Percentiles rank a stretch among this genome's conserved stretches.
Conservation (phyloP, 2,113 vertebrate genomes). For the Rostratula benghalensis region DNA sequence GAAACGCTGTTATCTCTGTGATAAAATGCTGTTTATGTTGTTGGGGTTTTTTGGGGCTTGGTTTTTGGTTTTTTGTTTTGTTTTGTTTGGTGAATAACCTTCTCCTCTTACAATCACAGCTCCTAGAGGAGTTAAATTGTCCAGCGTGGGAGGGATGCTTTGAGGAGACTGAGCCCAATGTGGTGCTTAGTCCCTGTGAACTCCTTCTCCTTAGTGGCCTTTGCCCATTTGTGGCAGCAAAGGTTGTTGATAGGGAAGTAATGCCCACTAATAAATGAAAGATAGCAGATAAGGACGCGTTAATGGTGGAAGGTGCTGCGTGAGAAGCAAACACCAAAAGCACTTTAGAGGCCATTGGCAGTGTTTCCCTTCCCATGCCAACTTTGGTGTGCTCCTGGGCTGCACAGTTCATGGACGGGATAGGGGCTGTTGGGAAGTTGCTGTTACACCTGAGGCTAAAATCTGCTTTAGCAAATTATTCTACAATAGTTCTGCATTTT, state of each 20-base stretch:
- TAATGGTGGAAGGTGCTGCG: background rate
- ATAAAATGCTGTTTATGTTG: background rate
- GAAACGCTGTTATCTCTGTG: background rate
- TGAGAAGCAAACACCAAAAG: background rate
- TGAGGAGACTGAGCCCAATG: background rate
- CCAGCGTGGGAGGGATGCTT: background rate
- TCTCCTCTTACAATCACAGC: background rate
- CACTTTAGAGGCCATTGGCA: background rate
- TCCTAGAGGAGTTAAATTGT: background rate
- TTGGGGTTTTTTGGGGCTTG: no score
- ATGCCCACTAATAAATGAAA: background rate
- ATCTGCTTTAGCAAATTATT: background rate
- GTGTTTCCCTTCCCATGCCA: background rate
- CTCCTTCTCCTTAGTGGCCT: background rate
- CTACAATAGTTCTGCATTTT: background rate
- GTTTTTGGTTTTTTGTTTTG: no score
- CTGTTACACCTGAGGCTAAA: background rate
- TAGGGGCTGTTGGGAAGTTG: background rate
- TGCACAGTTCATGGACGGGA: background rate
- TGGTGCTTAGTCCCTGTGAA: background rate
- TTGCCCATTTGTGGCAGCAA: rapidly evolving
- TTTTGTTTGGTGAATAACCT: background rate
- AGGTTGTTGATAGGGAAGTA: slow-evolving; percentile 13
- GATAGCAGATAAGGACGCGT: background rate
- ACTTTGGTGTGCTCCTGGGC: background rate